A percentile compares a stretch with the other conserved stretches of the same genome.
These are phyloP conservation scores for Gadopsis marmoratus DNA, from an alignment of 2,797 vertebrate species.

Conservation along the genomic window DNA sequence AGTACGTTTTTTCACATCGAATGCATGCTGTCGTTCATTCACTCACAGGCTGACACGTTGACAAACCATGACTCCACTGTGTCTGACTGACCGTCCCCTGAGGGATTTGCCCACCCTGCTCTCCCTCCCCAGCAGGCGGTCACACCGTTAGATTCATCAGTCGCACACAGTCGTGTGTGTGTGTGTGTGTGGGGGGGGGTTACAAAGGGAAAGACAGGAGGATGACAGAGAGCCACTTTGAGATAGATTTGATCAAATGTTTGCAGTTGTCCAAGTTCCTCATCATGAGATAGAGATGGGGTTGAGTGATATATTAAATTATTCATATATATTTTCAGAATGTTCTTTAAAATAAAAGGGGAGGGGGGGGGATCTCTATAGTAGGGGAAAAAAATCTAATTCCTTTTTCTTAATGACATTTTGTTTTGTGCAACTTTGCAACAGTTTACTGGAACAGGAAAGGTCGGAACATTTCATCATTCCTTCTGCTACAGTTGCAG, in stretches of 20 bases:
- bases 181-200: constrained; percentile 30
- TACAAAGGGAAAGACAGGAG: neutral
- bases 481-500: neutral
- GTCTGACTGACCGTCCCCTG: constrained; percentile 74
- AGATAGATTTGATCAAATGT: neutral
- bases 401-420: neutral
- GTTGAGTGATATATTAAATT: no score
- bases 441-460: constrained; percentile 30
- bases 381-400: fast-evolving
- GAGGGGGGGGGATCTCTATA: no score
- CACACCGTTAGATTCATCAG: constrained; percentile 66
- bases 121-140: constrained; percentile 72
- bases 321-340: neutral
- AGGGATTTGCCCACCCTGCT: constrained; percentile 57
- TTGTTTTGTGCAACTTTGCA: constrained; percentile 39
- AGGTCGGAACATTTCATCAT: constrained; percentile 11
- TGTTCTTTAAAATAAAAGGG: constrained; percentile 10
- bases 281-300: neutral
- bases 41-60: constrained; percentile 49
- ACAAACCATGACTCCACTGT: constrained; percentile 65
- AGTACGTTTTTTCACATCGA: constrained; percentile 36
- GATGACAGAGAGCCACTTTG: neutral
- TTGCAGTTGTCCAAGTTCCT: neutral
- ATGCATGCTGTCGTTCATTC: constrained; percentile 38
- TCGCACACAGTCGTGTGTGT: constrained; percentile 43